Base-by-base conservation (phyloP, 1,140 invertebrate genomes). In the Phocides pigmalion region DNA sequence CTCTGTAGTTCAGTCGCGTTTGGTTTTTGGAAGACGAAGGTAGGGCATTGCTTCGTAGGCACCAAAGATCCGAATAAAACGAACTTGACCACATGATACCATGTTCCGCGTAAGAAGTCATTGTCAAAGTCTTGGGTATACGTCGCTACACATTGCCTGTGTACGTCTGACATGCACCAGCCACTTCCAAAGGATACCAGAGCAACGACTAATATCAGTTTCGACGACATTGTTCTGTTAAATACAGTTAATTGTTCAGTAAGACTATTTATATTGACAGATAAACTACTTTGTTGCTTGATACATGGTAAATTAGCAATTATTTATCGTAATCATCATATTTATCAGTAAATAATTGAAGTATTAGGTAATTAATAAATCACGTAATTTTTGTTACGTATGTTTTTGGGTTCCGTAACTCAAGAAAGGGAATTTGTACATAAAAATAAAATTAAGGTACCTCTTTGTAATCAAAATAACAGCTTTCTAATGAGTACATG, bases 11-110 rank as follows among this genome's bases (percentile, higher is more conserved):
- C 65, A 22, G 62, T 28, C 22, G 28, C 4, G 1, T 56, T 66
- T 0, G 72, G 50, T 16, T 35, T 64, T 11, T 15, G 19, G 11
- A 72, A 66, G 0, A 25, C 39, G 1, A 51, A 35, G 0, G 56
- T 58, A 0, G 20, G 46, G 15, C 72, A 74, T 6, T 37, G 2
- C 0, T 42, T 37, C 0, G 62, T 56, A 8, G 61, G 17, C 8
- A 58, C 28, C 5, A 68, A 15, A 9, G 20, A 6, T 4, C 19
- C 47, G 5, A 37, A 41, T 0, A 14, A 3, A 3, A 17, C 19
- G 6, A 69, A 74, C 15, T 64, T 9, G n/a, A 64, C 62, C 0
- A 74, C 39, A 11, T 16, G 16, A 14, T 69, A 69, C 72, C 72
- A 74, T 14, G 46, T 58, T 12, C 72, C 72, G 0, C 58, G 2